These are phyloP conservation scores for Chlamydotis undulata DNA, from an alignment of 2,113 vertebrate species.

Conservation along the genomic window DNA sequence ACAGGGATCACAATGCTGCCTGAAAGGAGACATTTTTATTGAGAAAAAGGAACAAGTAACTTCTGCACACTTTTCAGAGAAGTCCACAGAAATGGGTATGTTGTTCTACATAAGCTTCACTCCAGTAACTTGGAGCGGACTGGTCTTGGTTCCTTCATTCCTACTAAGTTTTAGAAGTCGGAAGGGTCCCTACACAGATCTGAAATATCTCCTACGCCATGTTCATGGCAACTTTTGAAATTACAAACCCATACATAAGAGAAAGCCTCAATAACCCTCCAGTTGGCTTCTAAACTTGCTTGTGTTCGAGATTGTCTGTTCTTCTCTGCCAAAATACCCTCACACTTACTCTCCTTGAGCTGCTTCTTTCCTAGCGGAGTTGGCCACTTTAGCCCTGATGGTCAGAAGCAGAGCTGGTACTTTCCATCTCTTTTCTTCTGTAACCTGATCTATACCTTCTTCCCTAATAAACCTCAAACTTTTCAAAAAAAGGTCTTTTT, in stretches of 20 bases:
- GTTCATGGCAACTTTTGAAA: background rate
- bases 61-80: background rate
- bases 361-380: background rate
- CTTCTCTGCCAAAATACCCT: background rate
- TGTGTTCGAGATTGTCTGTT: accelerated
- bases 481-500: background rate
- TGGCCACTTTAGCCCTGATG: background rate
- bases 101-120: background rate
- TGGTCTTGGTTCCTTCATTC: background rate
- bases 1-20: background rate
- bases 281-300: background rate
- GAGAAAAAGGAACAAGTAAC: background rate
- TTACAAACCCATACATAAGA: background rate
- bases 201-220: accelerated
- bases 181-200: background rate
- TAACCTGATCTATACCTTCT: background rate
- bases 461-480: background rate
- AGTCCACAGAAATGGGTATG: background rate
- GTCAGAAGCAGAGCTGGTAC: background rate
- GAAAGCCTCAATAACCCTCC: background rate
- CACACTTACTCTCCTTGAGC: background rate
- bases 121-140: background rate
- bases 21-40: background rate
- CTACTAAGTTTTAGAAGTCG: background rate
- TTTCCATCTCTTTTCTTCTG: background rate